These are phyloP conservation scores for Noctua janthina DNA, from an alignment of 2,888 invertebrate species.

Conservation along the genomic window DNA sequence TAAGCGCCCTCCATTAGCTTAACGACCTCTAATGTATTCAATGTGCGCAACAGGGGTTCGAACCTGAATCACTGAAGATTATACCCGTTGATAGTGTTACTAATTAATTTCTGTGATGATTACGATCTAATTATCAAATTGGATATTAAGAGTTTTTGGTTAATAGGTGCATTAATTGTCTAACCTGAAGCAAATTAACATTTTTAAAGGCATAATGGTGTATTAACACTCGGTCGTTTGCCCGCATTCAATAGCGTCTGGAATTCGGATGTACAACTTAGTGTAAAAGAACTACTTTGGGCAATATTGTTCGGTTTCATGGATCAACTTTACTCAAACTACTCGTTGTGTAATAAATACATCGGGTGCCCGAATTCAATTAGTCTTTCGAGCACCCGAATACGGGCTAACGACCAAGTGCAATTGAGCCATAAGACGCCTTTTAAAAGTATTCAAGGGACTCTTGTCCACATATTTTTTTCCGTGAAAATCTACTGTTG, in stretches of 20 bases:
- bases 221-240: neutral
- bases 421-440: neutral
- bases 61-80: constrained; percentile 42
- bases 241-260: neutral
- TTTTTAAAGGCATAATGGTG: neutral
- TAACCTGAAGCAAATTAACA: too few species aligned
- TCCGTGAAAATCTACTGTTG: too few species aligned
- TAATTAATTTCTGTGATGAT: constrained; percentile 42
- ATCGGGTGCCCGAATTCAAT: neutral
- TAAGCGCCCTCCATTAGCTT: constrained; percentile 48
- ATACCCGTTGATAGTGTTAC: constrained; percentile 31
- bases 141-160: too few species aligned
- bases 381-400: neutral
- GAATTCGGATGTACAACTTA: neutral
- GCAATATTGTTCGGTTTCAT: neutral
- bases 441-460: neutral
- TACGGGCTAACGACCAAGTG: neutral
- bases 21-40: constrained; percentile 58
- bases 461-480: neutral
- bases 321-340: neutral
- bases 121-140: constrained; percentile 15
- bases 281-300: neutral
- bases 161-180: neutral
- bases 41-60: constrained; percentile 42
- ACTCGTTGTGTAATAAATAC: neutral